These are phyloP conservation scores for Muntiacus muntjak DNA, from an alignment of 2,113 vertebrate genomes.

Conservation along the genomic window DNA sequence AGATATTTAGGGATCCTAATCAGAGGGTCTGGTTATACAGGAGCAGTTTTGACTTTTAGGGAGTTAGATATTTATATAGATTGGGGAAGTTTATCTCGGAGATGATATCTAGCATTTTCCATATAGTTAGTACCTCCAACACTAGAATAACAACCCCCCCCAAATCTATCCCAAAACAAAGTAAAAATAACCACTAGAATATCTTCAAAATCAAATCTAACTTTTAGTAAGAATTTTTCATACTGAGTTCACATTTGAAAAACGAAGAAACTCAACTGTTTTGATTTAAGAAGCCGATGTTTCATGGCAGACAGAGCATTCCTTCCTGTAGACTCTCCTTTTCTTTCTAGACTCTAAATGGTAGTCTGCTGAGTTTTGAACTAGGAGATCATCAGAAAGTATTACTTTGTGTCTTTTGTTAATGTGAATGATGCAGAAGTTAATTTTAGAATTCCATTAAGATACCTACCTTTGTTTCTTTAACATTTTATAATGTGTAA, in stretches of 20 bases:
- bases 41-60: not conserved
- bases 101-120: not conserved
- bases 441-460: not conserved
- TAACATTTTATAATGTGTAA: not conserved
- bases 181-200: not conserved
- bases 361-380: not conserved
- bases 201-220: not conserved
- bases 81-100: not conserved
- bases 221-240: not conserved
- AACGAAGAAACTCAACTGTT: not conserved
- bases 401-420: not conserved
- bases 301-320: not conserved
- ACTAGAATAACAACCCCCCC: not conserved
- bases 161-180: not conserved
- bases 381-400: not conserved
- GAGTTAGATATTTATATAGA: not conserved
- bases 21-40: not conserved
- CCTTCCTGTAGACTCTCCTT: not conserved
- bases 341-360: not conserved
- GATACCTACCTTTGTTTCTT: not conserved
- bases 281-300: not conserved
- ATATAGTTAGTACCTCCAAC: not conserved
- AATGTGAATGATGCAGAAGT: not conserved
- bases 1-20: not conserved
- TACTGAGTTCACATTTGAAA: slow-evolving; percentile 15